Percentiles rank a stretch among this genome's conserved stretches.
Evolutionary conservation across 2,888 invertebrate species (phyloP).

Genomic region (Lasioglossum vierecki): DNA sequence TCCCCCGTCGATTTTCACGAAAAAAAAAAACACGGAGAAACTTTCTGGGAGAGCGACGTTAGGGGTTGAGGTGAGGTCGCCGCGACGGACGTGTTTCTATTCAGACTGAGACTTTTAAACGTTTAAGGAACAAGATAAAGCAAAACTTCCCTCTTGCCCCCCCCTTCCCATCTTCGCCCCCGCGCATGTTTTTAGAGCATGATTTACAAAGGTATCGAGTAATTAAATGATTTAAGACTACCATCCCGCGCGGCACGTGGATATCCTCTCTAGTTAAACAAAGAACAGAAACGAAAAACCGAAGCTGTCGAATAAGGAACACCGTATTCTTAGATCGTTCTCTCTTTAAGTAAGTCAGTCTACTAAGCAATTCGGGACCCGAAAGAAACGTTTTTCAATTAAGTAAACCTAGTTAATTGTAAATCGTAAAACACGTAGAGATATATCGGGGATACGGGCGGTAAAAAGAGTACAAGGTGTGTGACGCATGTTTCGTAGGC

Average conservation of each 20-base stretch:
- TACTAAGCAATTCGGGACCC: conserved; percentile 79
- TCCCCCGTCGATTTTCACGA: not conserved
- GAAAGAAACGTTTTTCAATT: conserved; percentile 77
- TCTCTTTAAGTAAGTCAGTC: conserved; percentile 72
- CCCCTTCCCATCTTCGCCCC: not conserved
- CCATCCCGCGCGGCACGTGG: not conserved
- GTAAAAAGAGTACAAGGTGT: conserved; percentile 53
- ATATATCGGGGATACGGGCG: conserved; percentile 54
- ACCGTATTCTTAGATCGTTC: conserved; percentile 37
- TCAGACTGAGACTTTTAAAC: conserved; percentile 41
- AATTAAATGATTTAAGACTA: conserved; percentile 2
- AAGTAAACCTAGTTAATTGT: conserved; percentile 77
- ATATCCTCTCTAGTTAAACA: not conserved
- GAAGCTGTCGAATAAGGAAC: not conserved
- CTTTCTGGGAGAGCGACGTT: conserved; percentile 28
- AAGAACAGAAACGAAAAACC: not conserved
- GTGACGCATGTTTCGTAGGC: not conserved
- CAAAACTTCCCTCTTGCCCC: not conserved
- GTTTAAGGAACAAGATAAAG: conserved; percentile 22
- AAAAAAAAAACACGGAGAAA: not conserved
- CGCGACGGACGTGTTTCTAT: conserved; percentile 25
- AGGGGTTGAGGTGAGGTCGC: conserved; percentile 6
- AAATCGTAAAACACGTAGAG: conserved; percentile 69
- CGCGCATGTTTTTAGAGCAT: conserved; percentile 10
- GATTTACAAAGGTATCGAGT: not conserved